Evolutionary conservation across 1,140 invertebrate genomes (phyloP).

Genomic region (Bombus ignitus): DNA sequence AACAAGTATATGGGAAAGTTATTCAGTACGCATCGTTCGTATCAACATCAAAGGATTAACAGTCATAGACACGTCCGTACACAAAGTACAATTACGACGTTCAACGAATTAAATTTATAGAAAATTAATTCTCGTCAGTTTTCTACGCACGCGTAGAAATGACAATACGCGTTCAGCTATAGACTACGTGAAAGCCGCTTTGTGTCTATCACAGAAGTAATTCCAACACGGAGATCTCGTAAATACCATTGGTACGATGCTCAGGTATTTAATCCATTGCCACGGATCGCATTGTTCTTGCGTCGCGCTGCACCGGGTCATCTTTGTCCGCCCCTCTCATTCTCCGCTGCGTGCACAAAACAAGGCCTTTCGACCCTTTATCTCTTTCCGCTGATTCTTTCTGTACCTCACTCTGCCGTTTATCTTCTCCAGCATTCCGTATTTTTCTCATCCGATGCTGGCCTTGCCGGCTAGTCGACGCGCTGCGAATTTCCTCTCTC

Average conservation of each 20-base stretch:
- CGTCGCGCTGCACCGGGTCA: neutral
- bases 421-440: neutral
- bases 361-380: neutral
- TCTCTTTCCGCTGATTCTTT: neutral
- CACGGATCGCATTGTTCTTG: neutral
- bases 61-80: too few relatives aligned
- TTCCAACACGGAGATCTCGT: neutral
- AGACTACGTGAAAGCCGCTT: neutral
- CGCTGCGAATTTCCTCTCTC: neutral
- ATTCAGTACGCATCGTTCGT: too few relatives aligned
- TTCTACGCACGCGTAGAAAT: neutral
- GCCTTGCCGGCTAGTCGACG: neutral
- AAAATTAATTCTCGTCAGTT: neutral
- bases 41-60: too few relatives aligned
- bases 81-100: neutral
- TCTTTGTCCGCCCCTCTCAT: neutral
- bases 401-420: neutral
- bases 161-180: neutral
- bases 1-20: too few relatives aligned
- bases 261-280: conserved; percentile 3
- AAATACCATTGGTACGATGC: conserved; percentile 1
- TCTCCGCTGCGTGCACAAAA: neutral
- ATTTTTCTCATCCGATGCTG: neutral
- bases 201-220: neutral
- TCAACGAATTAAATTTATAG: neutral